Conservation (phyloP, 2,797 vertebrate genomes). For the Acrossocheilus wenchowensis region DNA sequence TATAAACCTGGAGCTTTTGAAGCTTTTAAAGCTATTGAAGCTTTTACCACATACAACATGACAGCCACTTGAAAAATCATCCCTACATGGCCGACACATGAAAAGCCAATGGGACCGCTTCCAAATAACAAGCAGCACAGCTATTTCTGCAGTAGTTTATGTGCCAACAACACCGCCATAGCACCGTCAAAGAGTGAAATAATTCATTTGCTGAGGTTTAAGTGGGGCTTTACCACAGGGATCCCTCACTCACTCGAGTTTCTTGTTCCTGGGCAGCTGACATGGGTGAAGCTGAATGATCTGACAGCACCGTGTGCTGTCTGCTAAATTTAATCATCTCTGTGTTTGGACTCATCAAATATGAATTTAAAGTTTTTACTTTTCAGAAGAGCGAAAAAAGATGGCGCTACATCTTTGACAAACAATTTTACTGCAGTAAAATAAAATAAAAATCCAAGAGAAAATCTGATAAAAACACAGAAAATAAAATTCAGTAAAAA, state of each 20-base stretch:
- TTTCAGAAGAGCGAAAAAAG: conserved; percentile 23
- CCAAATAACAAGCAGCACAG: conserved; percentile 38
- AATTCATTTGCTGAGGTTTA: conserved; percentile 48
- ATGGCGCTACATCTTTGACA: neutral
- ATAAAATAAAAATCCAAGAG: neutral
- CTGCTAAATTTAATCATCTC: conserved; percentile 33
- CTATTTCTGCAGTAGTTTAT: conserved; percentile 52
- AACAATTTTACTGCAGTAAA: conserved; percentile 1
- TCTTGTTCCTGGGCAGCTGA: conserved; percentile 30
- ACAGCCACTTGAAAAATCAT: conserved; percentile 5
- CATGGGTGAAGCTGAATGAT: conserved; percentile 54
- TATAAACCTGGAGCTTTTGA: neutral
- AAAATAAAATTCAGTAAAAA: neutral
- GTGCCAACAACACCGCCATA: conserved; percentile 40
- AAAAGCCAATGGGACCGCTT: conserved; percentile 28
- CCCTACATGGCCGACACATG: neutral
- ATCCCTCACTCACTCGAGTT: conserved; percentile 20
- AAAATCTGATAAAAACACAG: neutral
- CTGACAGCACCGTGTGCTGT: conserved; percentile 47
- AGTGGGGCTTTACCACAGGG: conserved; percentile 39
- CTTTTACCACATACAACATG: conserved; percentile 16
- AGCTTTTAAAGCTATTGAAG: neutral
- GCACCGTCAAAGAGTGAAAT: conserved; percentile 40
- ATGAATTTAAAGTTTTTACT: conserved; percentile 52
- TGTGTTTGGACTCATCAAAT: conserved; percentile 52